Evolutionary conservation across 2,113 vertebrate genomes (phyloP).

Genomic region (Rhadina sibilatrix): DNA sequence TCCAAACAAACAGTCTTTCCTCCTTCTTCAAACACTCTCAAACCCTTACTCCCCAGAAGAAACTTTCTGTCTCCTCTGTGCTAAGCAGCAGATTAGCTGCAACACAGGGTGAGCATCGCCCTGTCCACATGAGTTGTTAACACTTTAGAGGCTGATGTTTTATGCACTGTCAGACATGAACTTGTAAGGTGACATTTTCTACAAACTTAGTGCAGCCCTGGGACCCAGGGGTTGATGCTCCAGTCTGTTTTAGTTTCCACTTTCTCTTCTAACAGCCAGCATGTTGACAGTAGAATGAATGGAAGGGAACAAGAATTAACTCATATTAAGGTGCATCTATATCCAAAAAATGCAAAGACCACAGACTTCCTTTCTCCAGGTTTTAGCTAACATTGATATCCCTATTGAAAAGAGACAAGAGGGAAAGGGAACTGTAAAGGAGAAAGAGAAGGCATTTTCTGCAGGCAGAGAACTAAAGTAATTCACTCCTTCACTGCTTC

Average conservation of each 20-base stretch:
- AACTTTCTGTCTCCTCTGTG: not conserved
- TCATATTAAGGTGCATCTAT: not conserved
- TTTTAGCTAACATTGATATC: not conserved
- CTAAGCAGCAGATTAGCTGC: not conserved
- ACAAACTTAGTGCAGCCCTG: not conserved
- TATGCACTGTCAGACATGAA: not conserved
- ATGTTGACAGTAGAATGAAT: not conserved
- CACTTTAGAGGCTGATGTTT: not conserved
- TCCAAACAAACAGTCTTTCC: slow-evolving; percentile 32
- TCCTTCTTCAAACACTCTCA: slow-evolving; percentile 16
- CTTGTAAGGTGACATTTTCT: not conserved
- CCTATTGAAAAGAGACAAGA: not conserved
- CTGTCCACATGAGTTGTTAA: not conserved
- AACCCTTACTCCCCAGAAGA: not conserved
- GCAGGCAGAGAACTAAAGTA: not conserved
- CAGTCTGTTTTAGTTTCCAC: not conserved
- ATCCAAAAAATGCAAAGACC: not conserved
- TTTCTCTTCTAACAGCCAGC: not conserved
- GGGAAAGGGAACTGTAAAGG: not conserved
- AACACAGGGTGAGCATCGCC: not conserved
- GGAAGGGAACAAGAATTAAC: not conserved
- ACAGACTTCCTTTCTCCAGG: not conserved
- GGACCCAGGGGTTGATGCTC: not conserved
- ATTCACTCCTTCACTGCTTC: not conserved
- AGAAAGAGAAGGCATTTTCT: not conserved